Conservation (phyloP, 2,113 vertebrate genomes). For the Pseudorectes ferrugineus region DNA sequence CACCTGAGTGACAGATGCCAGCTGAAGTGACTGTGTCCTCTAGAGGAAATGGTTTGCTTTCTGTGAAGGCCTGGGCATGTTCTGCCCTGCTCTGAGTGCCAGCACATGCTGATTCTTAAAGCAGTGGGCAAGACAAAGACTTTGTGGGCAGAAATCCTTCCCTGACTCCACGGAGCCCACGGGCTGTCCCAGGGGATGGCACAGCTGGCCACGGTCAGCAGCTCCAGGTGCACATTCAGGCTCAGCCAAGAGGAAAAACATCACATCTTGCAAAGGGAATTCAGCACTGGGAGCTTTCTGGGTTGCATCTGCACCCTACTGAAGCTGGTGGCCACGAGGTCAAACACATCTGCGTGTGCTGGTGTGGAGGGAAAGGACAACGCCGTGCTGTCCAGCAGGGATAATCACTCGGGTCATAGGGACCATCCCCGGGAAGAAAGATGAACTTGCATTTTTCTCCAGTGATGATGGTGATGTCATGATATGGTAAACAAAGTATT, state of each 20-base stretch:
- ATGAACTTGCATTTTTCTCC: constrained; percentile 62
- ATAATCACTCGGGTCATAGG: background rate
- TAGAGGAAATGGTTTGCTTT: background rate
- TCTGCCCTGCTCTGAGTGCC: background rate
- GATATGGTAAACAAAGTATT: constrained; percentile 59
- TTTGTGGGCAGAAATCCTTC: background rate
- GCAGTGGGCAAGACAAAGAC: background rate
- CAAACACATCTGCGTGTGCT: background rate
- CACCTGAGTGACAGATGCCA: background rate
- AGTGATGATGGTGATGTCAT: constrained; percentile 59
- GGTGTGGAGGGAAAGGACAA: background rate
- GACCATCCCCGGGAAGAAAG: background rate
- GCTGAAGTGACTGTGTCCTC: background rate
- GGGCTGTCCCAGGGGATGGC: fast-evolving
- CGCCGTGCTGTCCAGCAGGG: background rate
- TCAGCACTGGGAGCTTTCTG: background rate
- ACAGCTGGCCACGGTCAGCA: background rate
- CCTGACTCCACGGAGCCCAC: fast-evolving
- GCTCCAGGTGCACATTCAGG: fast-evolving
- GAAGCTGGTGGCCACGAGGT: background rate
- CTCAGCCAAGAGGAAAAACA: background rate
- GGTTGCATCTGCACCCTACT: background rate
- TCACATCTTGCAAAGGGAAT: background rate
- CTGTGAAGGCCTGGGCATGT: background rate
- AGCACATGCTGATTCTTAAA: background rate